A percentile compares a stretch with the other conserved stretches of the same genome.
phyloP scores from a whole-genome alignment of 2,113 vertebrate species.

The Tinamus guttatus region DNA sequence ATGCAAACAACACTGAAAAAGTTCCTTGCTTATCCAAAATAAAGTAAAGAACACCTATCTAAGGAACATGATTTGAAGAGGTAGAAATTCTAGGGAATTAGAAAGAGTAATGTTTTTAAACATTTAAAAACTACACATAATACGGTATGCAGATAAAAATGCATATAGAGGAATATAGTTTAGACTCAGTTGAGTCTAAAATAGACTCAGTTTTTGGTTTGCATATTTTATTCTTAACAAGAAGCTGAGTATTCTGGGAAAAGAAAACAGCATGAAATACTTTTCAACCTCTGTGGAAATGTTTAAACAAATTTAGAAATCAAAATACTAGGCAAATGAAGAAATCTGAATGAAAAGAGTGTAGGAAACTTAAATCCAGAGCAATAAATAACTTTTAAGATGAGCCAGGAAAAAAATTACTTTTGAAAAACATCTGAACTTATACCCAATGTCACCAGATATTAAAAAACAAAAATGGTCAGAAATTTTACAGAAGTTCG shows the following conservation, averaged over 20 bases:
- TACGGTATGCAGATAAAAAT: not conserved
- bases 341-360: not conserved
- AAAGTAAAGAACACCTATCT: not conserved
- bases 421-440: not conserved
- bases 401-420: not conserved
- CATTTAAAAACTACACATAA: not conserved
- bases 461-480: not conserved
- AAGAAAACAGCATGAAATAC: not conserved
- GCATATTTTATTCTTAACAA: not conserved
- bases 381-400: not conserved
- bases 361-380: not conserved
- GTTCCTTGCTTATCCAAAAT: not conserved
- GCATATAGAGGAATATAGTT: not conserved
- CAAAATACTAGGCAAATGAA: not conserved
- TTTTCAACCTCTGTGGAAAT: not conserved
- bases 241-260: not conserved
- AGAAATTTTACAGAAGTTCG: not conserved
- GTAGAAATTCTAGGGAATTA: not conserved
- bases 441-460: fast-evolving
- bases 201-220: not conserved
- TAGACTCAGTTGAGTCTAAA: not conserved
- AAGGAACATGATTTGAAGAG: not conserved
- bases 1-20: not conserved
- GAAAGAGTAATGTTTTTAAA: not conserved
- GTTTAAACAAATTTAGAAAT: not conserved